Evolutionary conservation across 2,888 invertebrate species (phyloP), one percentile per base, ranked within the genome.

Genomic region (Mamestra brassicae): DNA sequence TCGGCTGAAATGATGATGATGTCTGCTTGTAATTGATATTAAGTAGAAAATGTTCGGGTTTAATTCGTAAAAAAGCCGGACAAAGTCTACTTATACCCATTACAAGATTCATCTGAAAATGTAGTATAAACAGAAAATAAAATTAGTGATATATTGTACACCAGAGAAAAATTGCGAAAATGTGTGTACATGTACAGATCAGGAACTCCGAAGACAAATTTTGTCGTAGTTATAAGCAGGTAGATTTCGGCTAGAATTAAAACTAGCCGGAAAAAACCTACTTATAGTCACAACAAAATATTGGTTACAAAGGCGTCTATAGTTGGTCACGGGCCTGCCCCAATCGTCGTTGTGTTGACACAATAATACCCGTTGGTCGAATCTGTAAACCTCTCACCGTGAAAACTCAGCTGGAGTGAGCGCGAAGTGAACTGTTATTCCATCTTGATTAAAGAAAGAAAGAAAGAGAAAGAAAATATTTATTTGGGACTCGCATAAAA

Each of bases 71-170:
- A 65, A 80, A 85, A 83, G 52, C 75, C 78, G 64, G 60, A 77
- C 71, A 78, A 17, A 64, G 47, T 85, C 83, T 85, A 81, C 85
- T 85, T 85, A 80, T 58, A 68, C 34, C 74, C 42, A 65, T 34
- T 55, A 75, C 69, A 75, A 73, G 52, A 77, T 60, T n/a, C 5
- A 34, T 2, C 34, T 55, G 50, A 15, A 61, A 61, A 13, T 13
- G 61, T 11, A 11, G 5, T 45, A 10, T 8, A 17, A 1, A 60
- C 10, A 17, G 17, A 4, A 17, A 38, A 38, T 17, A 7, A 8
- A 4, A 13, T 8, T 58, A 58, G 15, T 3, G 15, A 7, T 58
- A 2, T 0, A 15, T 13, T 34, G 11, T 36, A 60, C 17, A 60
- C 4, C 17, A 8, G 38, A 60, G 0, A 60, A 1, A 8, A 38